Conservation (phyloP, 2,113 vertebrate species). For the Eleginops maclovinus region DNA sequence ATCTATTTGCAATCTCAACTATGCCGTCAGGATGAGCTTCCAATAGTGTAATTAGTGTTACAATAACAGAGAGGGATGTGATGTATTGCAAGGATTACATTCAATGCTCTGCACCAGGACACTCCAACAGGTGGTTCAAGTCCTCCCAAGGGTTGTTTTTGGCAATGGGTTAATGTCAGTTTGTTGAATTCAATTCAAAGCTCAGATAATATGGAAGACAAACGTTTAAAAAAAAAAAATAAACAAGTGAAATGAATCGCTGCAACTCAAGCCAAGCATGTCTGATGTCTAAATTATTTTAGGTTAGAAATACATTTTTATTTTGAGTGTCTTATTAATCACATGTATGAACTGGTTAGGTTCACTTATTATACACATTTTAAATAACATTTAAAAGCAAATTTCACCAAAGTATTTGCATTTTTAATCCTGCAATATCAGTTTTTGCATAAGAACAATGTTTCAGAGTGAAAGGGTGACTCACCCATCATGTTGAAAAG, state of each 20-base stretch:
- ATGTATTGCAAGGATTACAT: slow-evolving; percentile 57
- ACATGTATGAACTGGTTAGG: neutral
- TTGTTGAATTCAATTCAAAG: slow-evolving; percentile 41
- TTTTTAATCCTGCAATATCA: neutral
- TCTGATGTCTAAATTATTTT: neutral
- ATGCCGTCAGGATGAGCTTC: slow-evolving; percentile 48
- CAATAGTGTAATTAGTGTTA: slow-evolving; percentile 68
- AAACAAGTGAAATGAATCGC: slow-evolving; percentile 16
- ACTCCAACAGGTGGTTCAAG: slow-evolving; percentile 40
- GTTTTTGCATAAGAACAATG: neutral
- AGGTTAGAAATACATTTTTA: neutral
- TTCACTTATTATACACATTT: slow-evolving; percentile 6
- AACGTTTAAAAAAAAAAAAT: slow-evolving; percentile 1
- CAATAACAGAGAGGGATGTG: slow-evolving; percentile 65
- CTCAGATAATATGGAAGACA: slow-evolving; percentile 10
- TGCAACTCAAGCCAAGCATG: neutral
- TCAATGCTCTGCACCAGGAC: slow-evolving; percentile 18
- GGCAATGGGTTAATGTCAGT: slow-evolving; percentile 1
- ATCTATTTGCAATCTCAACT: slow-evolving; percentile 39
- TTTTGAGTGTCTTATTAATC: too few species aligned
- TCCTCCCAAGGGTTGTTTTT: neutral
- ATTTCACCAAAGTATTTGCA: neutral
- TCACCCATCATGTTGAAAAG: slow-evolving; percentile 99
- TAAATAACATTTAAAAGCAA: slow-evolving; percentile 22
- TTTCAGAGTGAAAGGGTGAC: slow-evolving; percentile 57